Conservation (phyloP, 1,140 invertebrate genomes). For the Drosophila punjabiensis region DNA sequence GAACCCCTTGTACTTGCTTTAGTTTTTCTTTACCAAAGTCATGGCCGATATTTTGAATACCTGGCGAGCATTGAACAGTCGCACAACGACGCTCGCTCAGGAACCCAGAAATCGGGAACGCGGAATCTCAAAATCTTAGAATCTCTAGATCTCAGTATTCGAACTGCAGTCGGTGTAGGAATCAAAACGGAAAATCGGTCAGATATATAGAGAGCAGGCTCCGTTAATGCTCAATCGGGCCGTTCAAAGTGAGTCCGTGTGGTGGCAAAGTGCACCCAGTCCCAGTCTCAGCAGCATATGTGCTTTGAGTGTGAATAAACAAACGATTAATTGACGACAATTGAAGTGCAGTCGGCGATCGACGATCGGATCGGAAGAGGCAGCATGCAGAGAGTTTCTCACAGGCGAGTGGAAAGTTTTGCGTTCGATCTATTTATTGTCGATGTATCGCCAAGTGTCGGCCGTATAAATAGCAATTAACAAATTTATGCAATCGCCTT, state of each 20-base stretch:
- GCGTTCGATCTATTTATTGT: constrained; percentile 54
- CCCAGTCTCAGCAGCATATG: constrained; percentile 2
- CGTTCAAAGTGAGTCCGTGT: constrained; percentile 8
- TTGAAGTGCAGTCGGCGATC: constrained; percentile 66
- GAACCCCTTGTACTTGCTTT: constrained; percentile 23
- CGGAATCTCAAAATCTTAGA: constrained; percentile 8
- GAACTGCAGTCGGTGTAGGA: constrained; percentile 11
- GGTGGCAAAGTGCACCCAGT: constrained; percentile 42
- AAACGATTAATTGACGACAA: constrained; percentile 77
- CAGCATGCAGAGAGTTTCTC: constrained; percentile 60
- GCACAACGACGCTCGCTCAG: constrained; percentile 55
- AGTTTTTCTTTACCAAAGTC: constrained; percentile 71
- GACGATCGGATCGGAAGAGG: constrained; percentile 27
- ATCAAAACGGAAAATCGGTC: constrained; percentile 4
- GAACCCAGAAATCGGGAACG: constrained; percentile 34
- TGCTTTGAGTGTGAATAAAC: constrained; percentile 25
- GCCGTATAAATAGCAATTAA: constrained; percentile 77
- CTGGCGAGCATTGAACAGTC: constrained; percentile 66
- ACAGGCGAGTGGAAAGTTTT: constrained; percentile 78
- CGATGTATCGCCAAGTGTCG: constrained; percentile 53
- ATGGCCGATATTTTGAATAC: constrained; percentile 78
- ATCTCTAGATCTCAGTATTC: constrained; percentile 3
- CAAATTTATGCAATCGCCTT: constrained; percentile 72
- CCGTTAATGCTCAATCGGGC: constrained; percentile 8
- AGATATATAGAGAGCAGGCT: constrained; percentile 1